Evolutionary conservation across 30 jellyfish, hydroid and myxozoan genomes (phyloP).

Genomic region (Hydra vulgaris): DNA sequence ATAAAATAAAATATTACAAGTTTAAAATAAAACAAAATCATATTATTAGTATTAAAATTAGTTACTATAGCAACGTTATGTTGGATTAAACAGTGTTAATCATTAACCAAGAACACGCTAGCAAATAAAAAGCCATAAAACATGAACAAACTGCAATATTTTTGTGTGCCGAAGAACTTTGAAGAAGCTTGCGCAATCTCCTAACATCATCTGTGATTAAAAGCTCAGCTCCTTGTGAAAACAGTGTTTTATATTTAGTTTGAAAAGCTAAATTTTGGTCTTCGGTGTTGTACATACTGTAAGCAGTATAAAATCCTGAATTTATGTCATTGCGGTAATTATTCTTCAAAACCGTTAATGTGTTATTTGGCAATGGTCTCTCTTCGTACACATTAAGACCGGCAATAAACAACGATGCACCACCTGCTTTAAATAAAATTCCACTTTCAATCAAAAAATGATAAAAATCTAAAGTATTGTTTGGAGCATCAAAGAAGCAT

Average conservation of each 20-base stretch:
- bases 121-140: no score
- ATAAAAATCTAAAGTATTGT: conserved; percentile 14
- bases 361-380: conserved; percentile 15
- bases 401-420: conserved; percentile 64
- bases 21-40: no score
- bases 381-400: conserved; percentile 32
- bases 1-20: no score
- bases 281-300: conserved; percentile 46
- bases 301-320: conserved; percentile 64
- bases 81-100: no score
- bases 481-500: conserved; percentile 49
- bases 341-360: conserved; percentile 29
- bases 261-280: conserved; percentile 24
- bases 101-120: no score
- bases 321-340: conserved; percentile 53
- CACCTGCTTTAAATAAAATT: conserved; percentile 44
- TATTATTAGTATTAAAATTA: no score
- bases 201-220: conserved; percentile 77
- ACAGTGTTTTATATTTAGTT: conserved; percentile 5
- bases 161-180: neutral
- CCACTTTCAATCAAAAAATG: conserved; percentile 47
- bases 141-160: no score
- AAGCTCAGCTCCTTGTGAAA: conserved; percentile 46
- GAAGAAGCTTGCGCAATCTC: conserved; percentile 42
- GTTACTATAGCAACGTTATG: no score